Base-by-base conservation (phyloP, 2,888 invertebrate genomes). In the Leistus spinibarbis region DNA sequence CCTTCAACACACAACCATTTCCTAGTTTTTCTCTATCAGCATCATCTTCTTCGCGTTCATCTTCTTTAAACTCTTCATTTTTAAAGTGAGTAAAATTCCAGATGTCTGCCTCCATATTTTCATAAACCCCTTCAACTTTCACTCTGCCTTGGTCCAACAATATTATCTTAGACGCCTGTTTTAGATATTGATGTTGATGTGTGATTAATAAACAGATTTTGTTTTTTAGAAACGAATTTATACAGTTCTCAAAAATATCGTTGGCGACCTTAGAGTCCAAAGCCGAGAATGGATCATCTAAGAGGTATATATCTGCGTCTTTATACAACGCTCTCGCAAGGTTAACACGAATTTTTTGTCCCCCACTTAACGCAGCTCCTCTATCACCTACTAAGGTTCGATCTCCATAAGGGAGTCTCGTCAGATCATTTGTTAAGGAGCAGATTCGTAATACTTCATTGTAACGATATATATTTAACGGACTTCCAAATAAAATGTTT, bases 401-500 rank as follows among this genome's bases (percentile, higher is more conserved):
- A 83, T 95, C 95, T 0, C 93, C 93, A 79, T 91, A 89, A 1
- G 93, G 92, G 80, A 95, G 87, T 78, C 92, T 85, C 5, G 87
- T 84, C 80, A 95, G 90, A 83, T 95, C 95, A 71, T 89, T 84
- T 81, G 90, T 90, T 71, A 93, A 86, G 0, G 92, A 91, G 81
- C 92, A 92, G 0, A 90, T 90, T 54, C 89, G 88, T 3, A 94
- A 85, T 54, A 90, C 91, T 65, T 89, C 86, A 84, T 88, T 93
- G 84, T 88, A 92, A 19, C 91, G 87, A 19, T 89, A 87, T 89
- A 89, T 86, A 79, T 91, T 91, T 89, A 89, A 91, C 77, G 88
- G 86, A 81, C 88, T 90, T 0, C 96, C 96, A 84, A 97, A 97
- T 1, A 95, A 84, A 78, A 97, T 94, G 81, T 92, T 92, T 78